Evolutionary conservation across 2,113 vertebrate species (phyloP).

Genomic region (Equus quagga): DNA sequence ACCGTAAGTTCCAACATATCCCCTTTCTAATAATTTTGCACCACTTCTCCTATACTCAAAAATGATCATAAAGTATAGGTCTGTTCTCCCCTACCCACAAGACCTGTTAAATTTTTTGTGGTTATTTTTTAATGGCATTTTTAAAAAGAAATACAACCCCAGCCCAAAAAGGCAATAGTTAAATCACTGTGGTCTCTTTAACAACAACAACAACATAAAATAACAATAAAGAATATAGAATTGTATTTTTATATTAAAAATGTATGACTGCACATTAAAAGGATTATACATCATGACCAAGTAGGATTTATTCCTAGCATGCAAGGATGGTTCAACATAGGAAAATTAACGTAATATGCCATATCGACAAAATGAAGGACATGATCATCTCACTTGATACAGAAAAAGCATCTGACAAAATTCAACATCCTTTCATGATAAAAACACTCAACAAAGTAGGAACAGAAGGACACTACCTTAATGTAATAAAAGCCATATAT

Average conservation of each 20-base stretch:
- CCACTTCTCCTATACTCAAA: not conserved
- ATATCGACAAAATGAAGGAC: not conserved
- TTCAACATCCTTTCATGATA: not conserved
- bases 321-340: not conserved
- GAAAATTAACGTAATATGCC: not conserved
- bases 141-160: not conserved
- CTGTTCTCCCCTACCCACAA: not conserved
- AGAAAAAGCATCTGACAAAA: not conserved
- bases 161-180: not conserved
- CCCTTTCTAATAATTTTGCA: slow-evolving; percentile 5
- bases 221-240: slow-evolving; percentile 17
- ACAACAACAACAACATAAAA: not conserved
- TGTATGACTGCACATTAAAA: not conserved
- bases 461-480: not conserved
- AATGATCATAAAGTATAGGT: not conserved
- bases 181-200: not conserved
- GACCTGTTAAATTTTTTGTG: not conserved
- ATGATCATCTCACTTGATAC: not conserved
- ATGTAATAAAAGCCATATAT: not conserved
- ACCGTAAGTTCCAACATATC: not conserved
- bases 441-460: not conserved
- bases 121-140: not conserved
- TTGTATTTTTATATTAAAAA: not conserved
- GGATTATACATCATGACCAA: not conserved
- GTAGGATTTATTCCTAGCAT: not conserved